These are phyloP conservation scores for Euclidia mi DNA, from an alignment of 2,888 invertebrate genomes.

Conservation along the genomic window DNA sequence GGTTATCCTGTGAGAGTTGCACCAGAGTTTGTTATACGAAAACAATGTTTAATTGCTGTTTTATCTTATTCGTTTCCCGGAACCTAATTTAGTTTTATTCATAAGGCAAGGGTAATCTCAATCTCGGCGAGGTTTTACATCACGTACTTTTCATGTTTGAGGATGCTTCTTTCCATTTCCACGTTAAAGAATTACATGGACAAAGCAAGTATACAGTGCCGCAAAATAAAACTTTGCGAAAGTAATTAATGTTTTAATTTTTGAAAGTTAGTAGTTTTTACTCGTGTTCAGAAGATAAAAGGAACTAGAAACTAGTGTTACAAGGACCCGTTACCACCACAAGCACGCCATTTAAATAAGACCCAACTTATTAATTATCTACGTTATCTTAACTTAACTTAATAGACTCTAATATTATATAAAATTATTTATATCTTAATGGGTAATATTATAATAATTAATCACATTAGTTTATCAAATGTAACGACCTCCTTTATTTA, in stretches of 20 bases:
- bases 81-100: conserved; percentile 38
- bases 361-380: no score
- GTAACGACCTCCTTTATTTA: no score
- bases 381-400: no score
- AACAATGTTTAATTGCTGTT: conserved; percentile 51
- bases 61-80: conserved; percentile 34
- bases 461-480: no score
- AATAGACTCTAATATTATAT: no score
- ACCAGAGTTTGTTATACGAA: conserved; percentile 38
- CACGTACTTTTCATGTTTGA: background rate
- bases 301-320: background rate
- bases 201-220: background rate
- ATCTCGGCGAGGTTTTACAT: conserved; percentile 10
- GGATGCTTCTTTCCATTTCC: no score
- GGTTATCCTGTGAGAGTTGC: conserved; percentile 40
- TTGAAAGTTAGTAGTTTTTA: background rate
- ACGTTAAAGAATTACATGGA: background rate
- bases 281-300: conserved; percentile 6
- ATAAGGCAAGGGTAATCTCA: conserved; percentile 21
- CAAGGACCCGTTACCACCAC: no score
- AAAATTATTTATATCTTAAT: no score
- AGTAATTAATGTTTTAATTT: conserved; percentile 10
- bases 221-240: conserved; percentile 4
- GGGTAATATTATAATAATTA: no score
- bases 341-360: no score